Evolutionary conservation across 2,113 vertebrate species (phyloP).

Genomic region (Ranitomeya imitator): DNA sequence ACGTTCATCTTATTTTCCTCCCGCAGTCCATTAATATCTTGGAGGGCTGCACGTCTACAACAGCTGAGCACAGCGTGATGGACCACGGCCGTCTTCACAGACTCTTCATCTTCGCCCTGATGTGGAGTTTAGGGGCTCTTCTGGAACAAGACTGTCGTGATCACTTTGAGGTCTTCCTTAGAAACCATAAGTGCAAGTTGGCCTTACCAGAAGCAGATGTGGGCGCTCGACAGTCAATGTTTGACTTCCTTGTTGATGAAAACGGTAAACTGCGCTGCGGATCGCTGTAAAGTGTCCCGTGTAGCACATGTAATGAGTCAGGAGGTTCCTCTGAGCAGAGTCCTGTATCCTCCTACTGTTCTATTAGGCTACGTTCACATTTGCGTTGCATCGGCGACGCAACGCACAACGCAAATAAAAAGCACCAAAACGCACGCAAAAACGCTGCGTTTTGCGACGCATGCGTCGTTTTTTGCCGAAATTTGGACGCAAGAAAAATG

Average conservation of each 20-base stretch:
- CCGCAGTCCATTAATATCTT: neutral
- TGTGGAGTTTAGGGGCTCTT: slow-evolving; percentile 92
- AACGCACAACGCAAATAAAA: no score
- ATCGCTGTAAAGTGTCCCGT: neutral
- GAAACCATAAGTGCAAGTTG: slow-evolving; percentile 69
- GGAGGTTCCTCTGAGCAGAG: no score
- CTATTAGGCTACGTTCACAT: no score
- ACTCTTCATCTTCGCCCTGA: slow-evolving; percentile 88
- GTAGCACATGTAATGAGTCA: no score
- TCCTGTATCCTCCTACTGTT: no score
- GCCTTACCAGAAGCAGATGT: slow-evolving; percentile 76
- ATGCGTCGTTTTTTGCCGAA: no score
- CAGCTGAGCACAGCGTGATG: neutral
- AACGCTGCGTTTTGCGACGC: no score
- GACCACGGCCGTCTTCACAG: slow-evolving; percentile 81
- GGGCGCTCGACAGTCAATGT: slow-evolving; percentile 80
- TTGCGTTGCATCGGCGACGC: no score
- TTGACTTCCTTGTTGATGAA: slow-evolving; percentile 84
- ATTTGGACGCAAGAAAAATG: no score
- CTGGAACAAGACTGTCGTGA: slow-evolving; percentile 83
- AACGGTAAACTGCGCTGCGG: slow-evolving; percentile 73
- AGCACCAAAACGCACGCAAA: no score
- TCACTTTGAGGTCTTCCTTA: slow-evolving; percentile 87
- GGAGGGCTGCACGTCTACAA: neutral
- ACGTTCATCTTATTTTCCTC: neutral